Evolutionary conservation across 1,140 invertebrate genomes (phyloP), one percentile per base, ranked within the genome.

Genomic region (Anadara kagoshimensis): DNA sequence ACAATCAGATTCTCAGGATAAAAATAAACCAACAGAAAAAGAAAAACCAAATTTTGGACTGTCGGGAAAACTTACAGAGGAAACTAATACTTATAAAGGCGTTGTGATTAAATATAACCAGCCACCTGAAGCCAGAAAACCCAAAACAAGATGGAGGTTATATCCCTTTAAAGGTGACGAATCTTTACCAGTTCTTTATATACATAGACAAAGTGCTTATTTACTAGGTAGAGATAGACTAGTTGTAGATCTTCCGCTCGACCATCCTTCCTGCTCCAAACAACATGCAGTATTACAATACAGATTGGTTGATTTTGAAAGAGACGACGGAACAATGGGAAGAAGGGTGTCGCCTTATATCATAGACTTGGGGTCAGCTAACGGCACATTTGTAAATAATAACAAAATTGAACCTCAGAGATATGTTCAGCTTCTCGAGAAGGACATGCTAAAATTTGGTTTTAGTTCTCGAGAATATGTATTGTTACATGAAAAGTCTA

Each of bases 231-330:
- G 97, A 67, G 97, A 99, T 84, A 92, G 97, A 69, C 95, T 95
- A 87, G 93, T 99, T 14, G 96, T 94, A 0, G 98, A 99, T 90
- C 94, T 99, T 81, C 94, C 97, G 1, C 92, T 99, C 10, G 98
- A 99, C 90, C 98, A 99, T 92, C 98, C 98, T 1, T 98, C 97
- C 7, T 97, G 97, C 88, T 98, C 97, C 5, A 99, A 99, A 88
- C 98, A 99, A 87, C 98, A 99, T 90, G 97, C 98, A 3, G 98
- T 94, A 47, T 90, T 99, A 63, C 98, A 99, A 88, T 99, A 95
- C 90, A 92, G 98, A 63, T 90, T 97, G 8, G 93, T 98, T 65
- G 92, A 94, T 20, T 98, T 94, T 54, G 89, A 78, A 43, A 71
- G 83, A 4, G 68, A 78, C 43, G 84, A 89, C 75, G 84, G 85